Evolutionary conservation across 2,797 vertebrate genomes (phyloP), one percentile per base, ranked within the genome.

Genomic region (Catostomus latipinnis): DNA sequence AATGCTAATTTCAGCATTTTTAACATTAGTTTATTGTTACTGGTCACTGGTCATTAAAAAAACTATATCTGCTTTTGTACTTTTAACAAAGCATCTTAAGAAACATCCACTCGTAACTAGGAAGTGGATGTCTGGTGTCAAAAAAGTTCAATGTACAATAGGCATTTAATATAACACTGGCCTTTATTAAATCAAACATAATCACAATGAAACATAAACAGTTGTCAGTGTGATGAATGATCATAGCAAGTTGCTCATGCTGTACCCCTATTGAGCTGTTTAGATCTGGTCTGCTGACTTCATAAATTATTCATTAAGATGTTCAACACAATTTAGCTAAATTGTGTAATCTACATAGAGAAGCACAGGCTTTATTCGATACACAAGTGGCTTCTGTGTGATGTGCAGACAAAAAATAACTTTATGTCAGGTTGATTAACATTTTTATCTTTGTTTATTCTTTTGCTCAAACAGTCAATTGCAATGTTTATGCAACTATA

Each of bases 231-330:
- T 63, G 34, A 71, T 65, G 6, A 75, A 16, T 4, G 62, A 54
- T 9, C 48, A 22, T 57, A 54, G n/a, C 14, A 12, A 57, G 12
- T 22, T 48, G 22, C 43, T 62, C 1, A 2, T 13, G 48, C 48
- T 52, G 57, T 70, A 16, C 0, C 10, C 4, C 56, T 70, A 70
- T 71, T 2, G 57, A 79, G 58, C 68, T 72, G 77, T 72, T 34
- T 66, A 72, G 60, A 49, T 50, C n/a, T n/a, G 4, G 58, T 78
- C 34, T 71, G 68, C n/a, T 22, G 58, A 18, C 67, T 71, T 79
- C 69, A 79, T 79, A 66, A 66, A 72, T 79, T 18, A 72, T 79
- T 79, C 61, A 79, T 48, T 14, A 12, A 3, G 60, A 72, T 46
- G 53, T 79, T 79, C 69, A 57, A 61, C 52, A 57, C 52, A 72